phyloP scores from a whole-genome alignment of 2,888 invertebrate genomes.

The Zeuzera pyrina region DNA sequence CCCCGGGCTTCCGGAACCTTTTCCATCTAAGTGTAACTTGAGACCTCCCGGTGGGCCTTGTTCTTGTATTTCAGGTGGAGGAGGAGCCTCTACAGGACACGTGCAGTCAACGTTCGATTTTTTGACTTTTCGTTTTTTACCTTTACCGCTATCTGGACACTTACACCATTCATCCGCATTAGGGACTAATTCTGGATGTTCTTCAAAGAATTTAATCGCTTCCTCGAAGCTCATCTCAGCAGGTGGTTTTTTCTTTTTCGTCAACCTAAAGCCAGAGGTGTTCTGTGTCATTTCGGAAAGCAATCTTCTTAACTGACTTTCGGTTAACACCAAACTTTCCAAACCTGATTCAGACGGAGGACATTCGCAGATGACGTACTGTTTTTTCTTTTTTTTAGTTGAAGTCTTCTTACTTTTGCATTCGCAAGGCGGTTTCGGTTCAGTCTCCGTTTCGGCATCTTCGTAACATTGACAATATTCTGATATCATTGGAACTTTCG shows the following conservation, averaged over 20 bases:
- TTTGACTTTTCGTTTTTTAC: not conserved
- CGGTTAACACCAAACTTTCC: too few relatives aligned
- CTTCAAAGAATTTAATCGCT: not conserved
- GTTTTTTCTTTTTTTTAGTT: not conserved
- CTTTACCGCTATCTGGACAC: too few relatives aligned
- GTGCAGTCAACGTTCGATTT: not conserved
- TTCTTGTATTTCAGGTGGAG: not conserved
- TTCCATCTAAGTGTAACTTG: not conserved
- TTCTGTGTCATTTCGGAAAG: not conserved
- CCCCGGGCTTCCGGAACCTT: not conserved
- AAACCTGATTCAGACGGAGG: not conserved
- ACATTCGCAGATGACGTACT: not conserved
- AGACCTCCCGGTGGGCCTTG: not conserved
- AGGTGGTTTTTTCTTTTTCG: not conserved
- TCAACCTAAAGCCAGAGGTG: not conserved
- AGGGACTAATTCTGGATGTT: not conserved
- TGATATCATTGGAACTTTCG: not conserved
- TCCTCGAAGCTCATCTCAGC: not conserved
- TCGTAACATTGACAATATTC: not conserved
- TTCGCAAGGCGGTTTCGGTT: not conserved
- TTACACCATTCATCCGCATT: not conserved
- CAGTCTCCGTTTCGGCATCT: not conserved
- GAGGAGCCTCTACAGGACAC: not conserved
- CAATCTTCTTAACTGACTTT: not conserved
- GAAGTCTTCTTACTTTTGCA: too few relatives aligned